A percentile compares a stretch with the other conserved stretches of the same genome.
phyloP scores from a whole-genome alignment of 2,797 vertebrate species.

The Otolemur crassicaudatus region DNA sequence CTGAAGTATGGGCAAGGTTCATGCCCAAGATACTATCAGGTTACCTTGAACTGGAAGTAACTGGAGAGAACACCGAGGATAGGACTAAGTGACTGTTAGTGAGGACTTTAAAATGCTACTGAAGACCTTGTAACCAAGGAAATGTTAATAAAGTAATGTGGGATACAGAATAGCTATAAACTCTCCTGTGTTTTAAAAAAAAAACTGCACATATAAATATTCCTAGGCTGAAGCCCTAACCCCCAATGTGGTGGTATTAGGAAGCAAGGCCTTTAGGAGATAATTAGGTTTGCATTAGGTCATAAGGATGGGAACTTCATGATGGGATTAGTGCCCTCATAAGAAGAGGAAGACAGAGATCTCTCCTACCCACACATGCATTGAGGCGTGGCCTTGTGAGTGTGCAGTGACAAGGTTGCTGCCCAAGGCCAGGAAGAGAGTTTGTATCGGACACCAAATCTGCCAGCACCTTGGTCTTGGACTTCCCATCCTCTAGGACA shows the following conservation, averaged over 20 bases:
- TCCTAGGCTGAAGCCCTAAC: neutral
- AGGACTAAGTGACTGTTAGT: neutral
- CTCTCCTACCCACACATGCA: too few relatives aligned
- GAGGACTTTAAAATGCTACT: neutral
- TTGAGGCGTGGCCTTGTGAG: accelerated
- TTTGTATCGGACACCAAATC: neutral
- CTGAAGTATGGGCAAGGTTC: neutral
- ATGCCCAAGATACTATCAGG: neutral
- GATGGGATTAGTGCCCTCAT: neutral
- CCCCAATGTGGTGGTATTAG: too few relatives aligned
- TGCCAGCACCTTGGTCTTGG: neutral
- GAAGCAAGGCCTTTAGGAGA: neutral
- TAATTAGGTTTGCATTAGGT: neutral
- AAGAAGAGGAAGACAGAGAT: neutral
- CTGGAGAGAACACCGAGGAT: neutral
- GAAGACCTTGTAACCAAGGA: neutral
- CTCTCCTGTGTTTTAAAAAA: neutral
- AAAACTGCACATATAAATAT: neutral
- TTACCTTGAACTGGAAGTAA: neutral
- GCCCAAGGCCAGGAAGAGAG: neutral
- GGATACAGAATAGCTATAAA: neutral
- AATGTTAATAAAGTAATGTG: neutral
- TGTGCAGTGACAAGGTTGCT: neutral
- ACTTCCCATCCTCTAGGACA: neutral
- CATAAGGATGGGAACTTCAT: neutral